phyloP scores from a whole-genome alignment of 2,113 vertebrate genomes.

The Thryonomys swinderianus region DNA sequence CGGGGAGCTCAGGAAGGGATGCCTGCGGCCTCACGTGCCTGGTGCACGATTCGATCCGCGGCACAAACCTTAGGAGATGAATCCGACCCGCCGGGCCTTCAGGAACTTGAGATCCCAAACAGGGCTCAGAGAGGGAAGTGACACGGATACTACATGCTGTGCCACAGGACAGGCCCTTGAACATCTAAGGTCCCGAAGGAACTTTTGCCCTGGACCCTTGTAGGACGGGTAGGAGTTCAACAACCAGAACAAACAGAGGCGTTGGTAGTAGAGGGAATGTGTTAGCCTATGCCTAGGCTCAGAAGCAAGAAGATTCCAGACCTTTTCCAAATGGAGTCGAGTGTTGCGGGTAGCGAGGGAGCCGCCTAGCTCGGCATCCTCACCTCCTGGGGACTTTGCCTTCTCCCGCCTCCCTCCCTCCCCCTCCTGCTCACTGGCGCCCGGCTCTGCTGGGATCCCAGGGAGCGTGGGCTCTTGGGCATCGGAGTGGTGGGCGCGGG shows the following conservation, averaged over 20 bases:
- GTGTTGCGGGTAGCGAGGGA: background rate
- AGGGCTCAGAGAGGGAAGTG: background rate
- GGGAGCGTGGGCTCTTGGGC: background rate
- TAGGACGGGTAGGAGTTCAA: background rate
- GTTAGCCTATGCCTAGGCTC: too few relatives aligned
- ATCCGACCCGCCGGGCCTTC: background rate
- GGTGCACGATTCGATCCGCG: rapidly evolving
- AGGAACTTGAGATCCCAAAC: background rate
- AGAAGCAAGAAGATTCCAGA: too few relatives aligned
- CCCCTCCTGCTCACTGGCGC: background rate
- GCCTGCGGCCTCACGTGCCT: background rate
- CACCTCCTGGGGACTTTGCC: background rate
- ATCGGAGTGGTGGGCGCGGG: background rate
- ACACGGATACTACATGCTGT: background rate
- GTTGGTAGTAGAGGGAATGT: background rate
- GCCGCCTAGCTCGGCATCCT: background rate
- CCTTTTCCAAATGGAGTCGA: background rate
- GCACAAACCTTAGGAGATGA: background rate
- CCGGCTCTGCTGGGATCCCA: background rate
- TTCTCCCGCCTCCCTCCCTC: too few relatives aligned
- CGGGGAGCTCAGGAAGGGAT: background rate
- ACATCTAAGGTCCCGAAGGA: background rate
- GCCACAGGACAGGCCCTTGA: background rate
- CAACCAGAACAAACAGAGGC: background rate
- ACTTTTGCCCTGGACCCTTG: background rate